phyloP scores from a whole-genome alignment of 2,888 invertebrate genomes.

The Sesia bembeciformis region DNA sequence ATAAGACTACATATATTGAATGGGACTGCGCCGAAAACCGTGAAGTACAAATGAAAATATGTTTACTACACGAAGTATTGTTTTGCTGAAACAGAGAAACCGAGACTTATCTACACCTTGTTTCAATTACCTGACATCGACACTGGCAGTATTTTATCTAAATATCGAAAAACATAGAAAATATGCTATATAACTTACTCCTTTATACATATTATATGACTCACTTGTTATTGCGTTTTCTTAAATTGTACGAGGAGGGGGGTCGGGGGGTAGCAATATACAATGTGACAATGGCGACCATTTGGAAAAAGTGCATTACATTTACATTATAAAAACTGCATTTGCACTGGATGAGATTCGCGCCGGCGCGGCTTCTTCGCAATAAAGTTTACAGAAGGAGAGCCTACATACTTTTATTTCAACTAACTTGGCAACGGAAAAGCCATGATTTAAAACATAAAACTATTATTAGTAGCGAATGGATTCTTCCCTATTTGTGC shows the following conservation, averaged over 20 bases:
- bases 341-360: constrained; percentile 1
- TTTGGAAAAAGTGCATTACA: neutral
- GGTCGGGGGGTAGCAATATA: constrained; percentile 8
- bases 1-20: too few species aligned
- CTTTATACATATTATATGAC: constrained; percentile 60
- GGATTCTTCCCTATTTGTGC: neutral
- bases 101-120: constrained; percentile 11
- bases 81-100: too few species aligned
- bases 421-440: too few species aligned
- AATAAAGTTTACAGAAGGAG: neutral
- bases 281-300: neutral
- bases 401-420: neutral
- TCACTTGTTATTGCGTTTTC: constrained; percentile 66
- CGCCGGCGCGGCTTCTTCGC: neutral
- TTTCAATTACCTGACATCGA: constrained; percentile 29
- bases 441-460: too few species aligned
- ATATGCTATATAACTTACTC: constrained; percentile 56
- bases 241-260: constrained; percentile 43
- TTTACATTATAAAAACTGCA: neutral
- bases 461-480: too few species aligned
- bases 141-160: constrained; percentile 64
- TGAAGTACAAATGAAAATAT: too few species aligned
- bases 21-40: too few species aligned
- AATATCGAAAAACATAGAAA: constrained; percentile 68
- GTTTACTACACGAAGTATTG: too few species aligned